Base-by-base conservation (phyloP, 1,140 invertebrate genomes). In the Laupala kohalensis region DNA sequence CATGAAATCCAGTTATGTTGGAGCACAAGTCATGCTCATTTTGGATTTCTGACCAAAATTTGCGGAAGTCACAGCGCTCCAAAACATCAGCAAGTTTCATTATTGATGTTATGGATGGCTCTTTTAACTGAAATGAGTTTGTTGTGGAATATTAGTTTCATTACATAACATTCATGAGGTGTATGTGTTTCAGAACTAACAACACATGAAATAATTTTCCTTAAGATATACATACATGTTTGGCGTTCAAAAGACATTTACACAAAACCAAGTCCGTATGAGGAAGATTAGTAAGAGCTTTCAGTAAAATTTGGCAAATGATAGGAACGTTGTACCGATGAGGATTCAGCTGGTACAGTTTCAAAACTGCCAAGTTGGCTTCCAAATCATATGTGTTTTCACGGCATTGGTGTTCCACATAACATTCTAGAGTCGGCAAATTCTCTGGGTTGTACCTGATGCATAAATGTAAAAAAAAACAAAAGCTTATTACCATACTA, bases 181-280 rank as follows among this genome's bases (percentile, higher is more conserved):
- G n/a, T n/a, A n/a, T n/a, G n/a, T n/a, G n/a, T n/a, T n/a, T n/a
- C n/a, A n/a, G n/a, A n/a, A n/a, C n/a, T n/a, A n/a, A n/a, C n/a
- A n/a, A n/a, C n/a, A n/a, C n/a, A 65, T 12, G 1, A 65, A 65
- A 65, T 9, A 2, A 1, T 2, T 5, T 65, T 15, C 25, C n/a
- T 19, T 65, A 15, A 65, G 23, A 53, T 53, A 1, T 53, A 78
- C 83, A 85, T 85, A 95, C 93, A 80, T 93, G 90, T 79, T 88
- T 87, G 76, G 93, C 90, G 75, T 92, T 90, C 69, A 98, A 84
- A 28, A 98, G 85, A 82, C 95, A 97, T 83, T 98, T 98, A 83
- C 96, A 98, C 63, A 99, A 82, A 28, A 96, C 93, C 80, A 98
- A 98, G 83, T 99, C 96, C 23, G 95, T 95, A 77, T 98, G 94